These are phyloP conservation scores for Leptinotarsa undecemlineata DNA, from an alignment of 1,140 invertebrate genomes.

Conservation along the genomic window DNA sequence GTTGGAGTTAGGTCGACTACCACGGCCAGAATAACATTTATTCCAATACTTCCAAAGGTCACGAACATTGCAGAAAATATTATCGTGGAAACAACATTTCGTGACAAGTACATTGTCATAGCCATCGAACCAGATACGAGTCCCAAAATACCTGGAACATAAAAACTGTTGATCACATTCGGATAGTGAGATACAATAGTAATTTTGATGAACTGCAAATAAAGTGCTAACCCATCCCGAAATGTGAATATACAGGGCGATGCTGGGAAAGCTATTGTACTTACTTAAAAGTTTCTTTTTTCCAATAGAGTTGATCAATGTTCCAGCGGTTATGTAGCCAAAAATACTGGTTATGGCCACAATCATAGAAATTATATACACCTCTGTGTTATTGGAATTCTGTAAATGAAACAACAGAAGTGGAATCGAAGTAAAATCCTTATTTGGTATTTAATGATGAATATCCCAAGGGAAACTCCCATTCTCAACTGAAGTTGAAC, in stretches of 20 bases:
- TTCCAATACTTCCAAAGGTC: slow-evolving; percentile 38
- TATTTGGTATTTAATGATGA: no score
- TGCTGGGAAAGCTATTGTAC: not conserved
- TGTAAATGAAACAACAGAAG: not conserved
- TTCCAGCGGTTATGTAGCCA: slow-evolving; percentile 32
- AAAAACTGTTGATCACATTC: not conserved
- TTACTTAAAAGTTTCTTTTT: slow-evolving; percentile 39
- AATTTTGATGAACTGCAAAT: not conserved
- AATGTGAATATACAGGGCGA: not conserved
- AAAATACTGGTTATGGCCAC: slow-evolving; percentile 34
- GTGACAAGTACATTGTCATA: slow-evolving; percentile 41
- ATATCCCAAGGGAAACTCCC: no score
- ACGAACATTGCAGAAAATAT: slow-evolving; percentile 41
- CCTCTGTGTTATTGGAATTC: slow-evolving; percentile 38
- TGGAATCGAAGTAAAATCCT: no score
- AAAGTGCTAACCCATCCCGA: not conserved
- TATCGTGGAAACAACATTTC: slow-evolving; percentile 34
- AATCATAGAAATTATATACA: slow-evolving; percentile 46
- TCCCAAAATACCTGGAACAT: slow-evolving; percentile 37
- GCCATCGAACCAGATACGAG: slow-evolving; percentile 34
- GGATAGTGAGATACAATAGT: not conserved
- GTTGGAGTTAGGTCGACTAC: slow-evolving; percentile 50
- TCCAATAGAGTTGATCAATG: slow-evolving; percentile 40
- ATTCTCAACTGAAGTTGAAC: no score
- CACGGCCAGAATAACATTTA: slow-evolving; percentile 44